Evolutionary conservation across 2,797 vertebrate species (phyloP).

Genomic region (Craterocephalus amniculus): DNA sequence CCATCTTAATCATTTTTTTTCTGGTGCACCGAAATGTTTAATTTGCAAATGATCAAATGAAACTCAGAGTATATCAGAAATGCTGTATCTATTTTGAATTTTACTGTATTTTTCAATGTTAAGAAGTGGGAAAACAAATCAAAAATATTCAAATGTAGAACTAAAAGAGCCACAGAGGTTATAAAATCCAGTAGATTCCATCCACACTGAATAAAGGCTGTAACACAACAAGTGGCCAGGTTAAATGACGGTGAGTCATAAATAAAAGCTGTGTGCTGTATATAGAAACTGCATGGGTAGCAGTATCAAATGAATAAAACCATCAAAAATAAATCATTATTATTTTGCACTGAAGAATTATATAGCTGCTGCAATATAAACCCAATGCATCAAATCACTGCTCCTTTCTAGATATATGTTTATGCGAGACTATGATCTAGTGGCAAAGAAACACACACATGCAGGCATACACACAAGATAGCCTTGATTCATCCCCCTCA

Average conservation of each 20-base stretch:
- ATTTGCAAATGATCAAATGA: too few relatives aligned
- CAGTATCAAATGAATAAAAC: conserved; percentile 45
- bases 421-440: conserved; percentile 3
- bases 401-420: conserved; percentile 11
- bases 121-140: background rate
- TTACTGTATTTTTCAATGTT: too few relatives aligned
- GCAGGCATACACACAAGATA: conserved; percentile 1
- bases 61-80: background rate
- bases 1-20: too few relatives aligned
- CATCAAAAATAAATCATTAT: conserved; percentile 58
- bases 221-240: conserved; percentile 4
- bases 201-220: background rate
- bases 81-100: background rate
- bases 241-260: conserved; percentile 21
- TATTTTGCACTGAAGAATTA: conserved; percentile 44
- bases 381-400: conserved; percentile 41
- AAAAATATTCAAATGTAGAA: background rate
- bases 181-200: background rate
- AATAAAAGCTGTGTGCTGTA: conserved; percentile 10
- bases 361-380: conserved; percentile 48
- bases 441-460: background rate
- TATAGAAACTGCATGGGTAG: conserved; percentile 22
- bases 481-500: conserved; percentile 27
- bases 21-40: too few relatives aligned
- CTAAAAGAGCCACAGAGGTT: background rate